Evolutionary conservation across 1,140 invertebrate species (phyloP).

Genomic region (Leptoteleia sp.): DNA sequence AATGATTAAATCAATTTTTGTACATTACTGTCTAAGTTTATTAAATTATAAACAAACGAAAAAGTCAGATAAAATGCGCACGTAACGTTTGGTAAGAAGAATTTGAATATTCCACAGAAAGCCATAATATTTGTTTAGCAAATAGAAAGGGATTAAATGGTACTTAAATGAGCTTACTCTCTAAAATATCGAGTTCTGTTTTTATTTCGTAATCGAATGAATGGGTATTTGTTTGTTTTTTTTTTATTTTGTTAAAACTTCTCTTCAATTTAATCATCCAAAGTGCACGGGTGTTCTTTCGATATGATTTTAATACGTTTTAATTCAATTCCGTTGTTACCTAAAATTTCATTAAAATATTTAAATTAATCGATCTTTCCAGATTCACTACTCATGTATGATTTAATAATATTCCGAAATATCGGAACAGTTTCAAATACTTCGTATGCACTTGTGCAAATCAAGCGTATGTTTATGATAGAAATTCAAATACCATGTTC

Average conservation of each 20-base stretch:
- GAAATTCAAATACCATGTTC: too few relatives aligned
- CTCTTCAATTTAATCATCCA: conserved; percentile 53
- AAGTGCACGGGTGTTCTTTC: conserved; percentile 42
- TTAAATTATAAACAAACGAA: conserved; percentile 23
- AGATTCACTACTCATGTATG: conserved; percentile 22
- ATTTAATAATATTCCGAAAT: too few relatives aligned
- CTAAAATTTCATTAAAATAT: conserved; percentile 25
- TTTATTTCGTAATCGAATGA: conserved; percentile 65
- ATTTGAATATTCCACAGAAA: conserved; percentile 38
- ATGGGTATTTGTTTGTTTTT: conserved; percentile 63
- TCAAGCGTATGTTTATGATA: too few relatives aligned
- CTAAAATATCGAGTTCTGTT: conserved; percentile 61
- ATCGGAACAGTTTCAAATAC: too few relatives aligned
- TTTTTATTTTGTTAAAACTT: too few relatives aligned
- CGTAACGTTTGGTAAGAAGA: conserved; percentile 47
- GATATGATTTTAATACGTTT: conserved; percentile 49
- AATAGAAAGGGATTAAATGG: conserved; percentile 60
- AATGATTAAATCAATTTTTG: conserved; percentile 30
- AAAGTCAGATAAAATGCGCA: conserved; percentile 24
- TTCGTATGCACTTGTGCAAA: too few relatives aligned
- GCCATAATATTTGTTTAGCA: conserved; percentile 39
- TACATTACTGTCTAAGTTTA: conserved; percentile 11
- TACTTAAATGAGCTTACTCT: conserved; percentile 58
- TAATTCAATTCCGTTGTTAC: conserved; percentile 22
- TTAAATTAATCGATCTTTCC: conserved; percentile 22